These are phyloP conservation scores for Galagoides demidoff DNA, from an alignment of 2,797 vertebrate species.

Conservation along the genomic window DNA sequence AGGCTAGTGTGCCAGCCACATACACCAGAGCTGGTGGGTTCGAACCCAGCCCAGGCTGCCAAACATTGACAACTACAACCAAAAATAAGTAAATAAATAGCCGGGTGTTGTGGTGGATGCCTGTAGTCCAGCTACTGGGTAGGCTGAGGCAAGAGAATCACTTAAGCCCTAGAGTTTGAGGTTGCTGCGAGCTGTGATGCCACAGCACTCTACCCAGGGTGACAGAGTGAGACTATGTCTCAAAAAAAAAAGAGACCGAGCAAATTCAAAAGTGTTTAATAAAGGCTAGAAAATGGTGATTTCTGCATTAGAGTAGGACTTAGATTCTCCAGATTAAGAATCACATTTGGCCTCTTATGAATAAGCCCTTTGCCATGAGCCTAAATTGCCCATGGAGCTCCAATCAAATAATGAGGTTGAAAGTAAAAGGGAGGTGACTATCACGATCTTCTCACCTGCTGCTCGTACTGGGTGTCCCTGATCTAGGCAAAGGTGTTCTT, in stretches of 20 bases:
- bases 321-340: not conserved
- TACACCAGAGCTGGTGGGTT: too few species aligned
- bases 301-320: not conserved
- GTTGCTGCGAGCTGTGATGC: too few species aligned
- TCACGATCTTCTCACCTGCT: not conserved
- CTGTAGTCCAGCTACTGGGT: too few species aligned
- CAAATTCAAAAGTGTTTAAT: not conserved
- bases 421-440: not conserved
- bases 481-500: not conserved
- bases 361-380: not conserved
- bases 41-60: too few species aligned
- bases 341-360: constrained; percentile 28
- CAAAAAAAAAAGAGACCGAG: not conserved
- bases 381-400: not conserved
- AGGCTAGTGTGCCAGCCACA: too few species aligned
- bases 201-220: too few species aligned
- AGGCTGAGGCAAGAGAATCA: too few species aligned
- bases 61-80: too few species aligned
- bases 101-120: too few species aligned
- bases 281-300: not conserved
- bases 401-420: not conserved
- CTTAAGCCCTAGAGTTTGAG: too few species aligned
- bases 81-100: too few species aligned
- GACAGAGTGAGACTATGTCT: too few species aligned
- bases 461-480: not conserved